Conservation (phyloP, 2,888 invertebrate species). For the Tetheella fluctuosa region DNA sequence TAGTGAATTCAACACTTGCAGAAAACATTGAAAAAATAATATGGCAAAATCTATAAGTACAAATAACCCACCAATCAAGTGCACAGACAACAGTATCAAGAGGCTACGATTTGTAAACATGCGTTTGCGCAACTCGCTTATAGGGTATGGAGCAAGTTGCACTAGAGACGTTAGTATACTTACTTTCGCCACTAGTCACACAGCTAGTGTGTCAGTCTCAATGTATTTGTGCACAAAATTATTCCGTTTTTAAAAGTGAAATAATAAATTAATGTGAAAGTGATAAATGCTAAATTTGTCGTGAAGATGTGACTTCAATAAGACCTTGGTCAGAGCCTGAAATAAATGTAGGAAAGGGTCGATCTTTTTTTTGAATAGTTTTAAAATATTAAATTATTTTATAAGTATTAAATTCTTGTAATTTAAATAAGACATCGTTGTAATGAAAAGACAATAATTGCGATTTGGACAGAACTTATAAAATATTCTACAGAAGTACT, state of each 20-base stretch:
- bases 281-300: too few relatives aligned
- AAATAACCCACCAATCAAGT: background rate
- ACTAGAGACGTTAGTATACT: constrained; percentile 6
- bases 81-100: constrained; percentile 1
- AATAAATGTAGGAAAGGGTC: too few relatives aligned
- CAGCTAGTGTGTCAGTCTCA: background rate
- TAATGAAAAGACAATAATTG: too few relatives aligned
- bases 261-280: background rate
- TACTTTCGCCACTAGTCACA: background rate
- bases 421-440: too few relatives aligned
- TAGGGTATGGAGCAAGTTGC: background rate
- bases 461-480: too few relatives aligned
- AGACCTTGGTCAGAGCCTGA: too few relatives aligned
- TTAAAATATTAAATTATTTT: too few relatives aligned
- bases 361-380: too few relatives aligned
- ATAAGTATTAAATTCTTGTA: too few relatives aligned
- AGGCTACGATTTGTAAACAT: constrained; percentile 3
- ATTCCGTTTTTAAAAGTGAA: background rate
- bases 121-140: background rate
- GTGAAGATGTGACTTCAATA: too few relatives aligned
- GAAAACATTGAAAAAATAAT: background rate
- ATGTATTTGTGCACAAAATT: background rate
- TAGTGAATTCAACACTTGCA: background rate
- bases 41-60: background rate
- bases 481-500: too few relatives aligned